Percentiles rank a stretch among this genome's conserved stretches.
These are phyloP conservation scores for Eleutherodactylus coqui DNA, from an alignment of 2,797 vertebrate genomes.

Conservation along the genomic window DNA sequence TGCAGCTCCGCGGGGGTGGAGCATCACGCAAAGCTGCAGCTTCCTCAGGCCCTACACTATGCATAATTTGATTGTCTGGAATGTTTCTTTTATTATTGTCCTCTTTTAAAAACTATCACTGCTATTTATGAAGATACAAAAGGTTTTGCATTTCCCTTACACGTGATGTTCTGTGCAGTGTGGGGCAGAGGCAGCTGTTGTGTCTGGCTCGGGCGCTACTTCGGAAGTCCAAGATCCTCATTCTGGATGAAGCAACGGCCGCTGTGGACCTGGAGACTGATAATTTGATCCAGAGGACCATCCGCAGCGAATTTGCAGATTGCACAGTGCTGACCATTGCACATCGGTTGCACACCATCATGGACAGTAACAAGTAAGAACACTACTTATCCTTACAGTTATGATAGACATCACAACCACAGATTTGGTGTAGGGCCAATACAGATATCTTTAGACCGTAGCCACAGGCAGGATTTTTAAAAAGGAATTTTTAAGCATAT, in stretches of 20 bases:
- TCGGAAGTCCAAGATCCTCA: conserved; percentile 89
- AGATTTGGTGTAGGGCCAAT: too few species aligned
- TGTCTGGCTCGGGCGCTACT: conserved; percentile 92
- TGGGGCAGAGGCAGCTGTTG: conserved; percentile 93
- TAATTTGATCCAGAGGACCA: conserved; percentile 90
- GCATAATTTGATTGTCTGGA: too few species aligned
- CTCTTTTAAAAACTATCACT: too few species aligned
- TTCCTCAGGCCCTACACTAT: too few species aligned
- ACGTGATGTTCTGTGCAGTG: conserved; percentile 71
- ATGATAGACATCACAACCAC: too few species aligned
- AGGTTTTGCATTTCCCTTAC: not conserved
- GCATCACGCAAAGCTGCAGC: too few species aligned
- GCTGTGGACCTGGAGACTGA: conserved; percentile 96
- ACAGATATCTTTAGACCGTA: too few species aligned
- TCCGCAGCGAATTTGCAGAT: conserved; percentile 84
- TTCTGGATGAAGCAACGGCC: conserved; percentile 95
- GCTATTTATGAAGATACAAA: not conserved
- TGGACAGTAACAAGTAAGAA: conserved; percentile 90
- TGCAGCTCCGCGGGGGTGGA: too few species aligned
- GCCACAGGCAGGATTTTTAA: too few species aligned
- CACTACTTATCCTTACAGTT: too few species aligned
- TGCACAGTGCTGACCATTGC: conserved; percentile 95
- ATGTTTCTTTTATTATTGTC: too few species aligned
- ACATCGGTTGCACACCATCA: conserved; percentile 92
- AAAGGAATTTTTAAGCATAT: too few species aligned